Conservation (phyloP, 2,888 invertebrate species). For the Acleris holmiana region DNA sequence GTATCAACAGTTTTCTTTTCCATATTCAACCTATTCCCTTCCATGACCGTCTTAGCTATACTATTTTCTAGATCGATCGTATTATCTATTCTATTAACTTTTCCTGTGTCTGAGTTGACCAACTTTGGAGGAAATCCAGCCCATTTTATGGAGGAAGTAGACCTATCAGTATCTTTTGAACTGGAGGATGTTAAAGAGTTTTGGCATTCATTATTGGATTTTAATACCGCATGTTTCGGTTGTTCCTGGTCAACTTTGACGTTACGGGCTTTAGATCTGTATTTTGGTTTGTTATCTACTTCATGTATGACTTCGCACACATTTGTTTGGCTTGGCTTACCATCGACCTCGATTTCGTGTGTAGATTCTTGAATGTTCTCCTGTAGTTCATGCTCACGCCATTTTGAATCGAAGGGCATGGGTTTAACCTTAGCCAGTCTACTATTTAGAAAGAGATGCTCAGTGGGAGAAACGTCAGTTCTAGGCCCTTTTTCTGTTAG, state of each 20-base stretch:
- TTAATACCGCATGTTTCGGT: slow-evolving; percentile 50
- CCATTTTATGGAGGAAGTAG: slow-evolving; percentile 14
- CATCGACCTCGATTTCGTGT: too few species aligned
- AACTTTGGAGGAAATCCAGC: slow-evolving; percentile 9
- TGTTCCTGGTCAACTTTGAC: slow-evolving; percentile 39
- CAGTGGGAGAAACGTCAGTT: too few species aligned
- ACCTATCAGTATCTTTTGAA: slow-evolving; percentile 43
- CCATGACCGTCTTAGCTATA: slow-evolving; percentile 44
- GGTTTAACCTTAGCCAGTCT: too few species aligned
- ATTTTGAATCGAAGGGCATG: too few species aligned
- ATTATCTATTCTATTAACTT: slow-evolving; percentile 20
- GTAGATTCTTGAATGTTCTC: too few species aligned
- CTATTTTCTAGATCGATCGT: slow-evolving; percentile 40
- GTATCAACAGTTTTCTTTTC: slow-evolving; percentile 45
- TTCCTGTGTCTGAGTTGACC: slow-evolving; percentile 24
- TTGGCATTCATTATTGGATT: slow-evolving; percentile 53
- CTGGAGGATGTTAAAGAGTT: slow-evolving; percentile 52
- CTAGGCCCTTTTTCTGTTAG: too few species aligned
- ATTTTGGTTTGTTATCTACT: background rate
- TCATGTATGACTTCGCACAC: background rate
- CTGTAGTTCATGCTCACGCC: too few species aligned
- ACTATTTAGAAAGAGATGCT: too few species aligned
- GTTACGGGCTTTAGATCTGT: background rate
- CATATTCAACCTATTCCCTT: slow-evolving; percentile 43
- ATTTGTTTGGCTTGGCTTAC: too few species aligned